These are phyloP conservation scores for Pygoscelis antarcticus DNA, from an alignment of 2,113 vertebrate genomes.

Conservation along the genomic window DNA sequence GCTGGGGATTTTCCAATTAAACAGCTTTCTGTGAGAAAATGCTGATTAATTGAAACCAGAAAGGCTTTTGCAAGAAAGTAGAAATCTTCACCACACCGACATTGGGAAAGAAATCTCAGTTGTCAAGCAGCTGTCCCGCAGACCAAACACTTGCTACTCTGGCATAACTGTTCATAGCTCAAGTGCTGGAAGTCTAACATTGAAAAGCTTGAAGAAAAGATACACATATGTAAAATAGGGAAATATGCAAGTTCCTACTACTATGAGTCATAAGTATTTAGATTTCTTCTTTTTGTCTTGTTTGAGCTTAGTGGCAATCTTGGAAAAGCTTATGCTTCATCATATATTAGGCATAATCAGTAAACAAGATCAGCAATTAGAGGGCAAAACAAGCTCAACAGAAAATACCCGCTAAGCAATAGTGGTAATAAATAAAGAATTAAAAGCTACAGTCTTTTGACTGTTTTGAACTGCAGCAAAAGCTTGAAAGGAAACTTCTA, in stretches of 20 bases:
- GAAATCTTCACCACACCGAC: background rate
- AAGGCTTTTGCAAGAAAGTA: background rate
- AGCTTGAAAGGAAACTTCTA: background rate
- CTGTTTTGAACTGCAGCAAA: background rate
- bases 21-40: background rate
- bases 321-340: background rate
- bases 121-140: background rate
- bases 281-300: background rate
- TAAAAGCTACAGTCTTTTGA: background rate
- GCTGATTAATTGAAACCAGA: background rate
- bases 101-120: background rate
- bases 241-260: background rate
- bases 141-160: background rate
- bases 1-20: background rate
- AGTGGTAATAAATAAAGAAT: background rate
- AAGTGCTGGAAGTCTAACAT: background rate
- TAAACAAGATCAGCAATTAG: background rate
- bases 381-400: background rate
- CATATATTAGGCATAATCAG: background rate
- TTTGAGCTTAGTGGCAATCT: background rate
- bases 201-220: background rate
- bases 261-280: background rate
- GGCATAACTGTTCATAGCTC: background rate
- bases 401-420: background rate
- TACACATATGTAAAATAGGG: accelerated